These are phyloP conservation scores for Andrena marginata DNA, from an alignment of 2,888 invertebrate species.

Conservation along the genomic window DNA sequence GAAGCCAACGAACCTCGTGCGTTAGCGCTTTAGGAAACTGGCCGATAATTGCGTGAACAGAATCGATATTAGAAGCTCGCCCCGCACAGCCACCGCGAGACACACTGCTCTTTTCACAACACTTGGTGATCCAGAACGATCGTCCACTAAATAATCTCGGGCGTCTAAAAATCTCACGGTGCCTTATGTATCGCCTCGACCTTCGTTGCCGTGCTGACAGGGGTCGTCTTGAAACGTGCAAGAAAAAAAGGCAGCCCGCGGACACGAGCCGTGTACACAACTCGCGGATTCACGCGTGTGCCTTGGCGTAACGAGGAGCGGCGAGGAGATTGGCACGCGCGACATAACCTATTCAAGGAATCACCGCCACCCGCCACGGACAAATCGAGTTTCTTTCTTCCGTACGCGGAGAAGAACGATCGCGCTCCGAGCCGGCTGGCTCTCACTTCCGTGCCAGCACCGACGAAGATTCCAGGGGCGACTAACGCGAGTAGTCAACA, in stretches of 20 bases:
- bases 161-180: neutral
- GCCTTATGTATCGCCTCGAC: slow-evolving; percentile 40
- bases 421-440: slow-evolving; percentile 17
- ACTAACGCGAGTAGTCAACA: slow-evolving; percentile 61
- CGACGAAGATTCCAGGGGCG: slow-evolving; percentile 59
- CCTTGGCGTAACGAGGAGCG: slow-evolving; percentile 24
- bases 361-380: neutral
- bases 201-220: slow-evolving; percentile 46
- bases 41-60: slow-evolving; percentile 31
- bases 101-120: neutral
- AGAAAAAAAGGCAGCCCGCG: slow-evolving; percentile 18
- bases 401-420: slow-evolving; percentile 41
- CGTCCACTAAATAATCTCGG: neutral
- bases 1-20: slow-evolving; percentile 53
- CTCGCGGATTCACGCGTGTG: slow-evolving; percentile 45
- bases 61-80: slow-evolving; percentile 24
- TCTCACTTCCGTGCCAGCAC: slow-evolving; percentile 36
- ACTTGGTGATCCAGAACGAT: neutral
- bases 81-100: neutral
- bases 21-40: slow-evolving; percentile 37
- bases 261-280: slow-evolving; percentile 15
- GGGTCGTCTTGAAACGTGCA: slow-evolving; percentile 20
- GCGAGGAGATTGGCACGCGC: slow-evolving; percentile 52
- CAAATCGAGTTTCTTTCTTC: slow-evolving; percentile 35
- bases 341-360: slow-evolving; percentile 63